These are phyloP conservation scores for Eugnorisma glareosa DNA, from an alignment of 2,888 invertebrate genomes.

Conservation along the genomic window DNA sequence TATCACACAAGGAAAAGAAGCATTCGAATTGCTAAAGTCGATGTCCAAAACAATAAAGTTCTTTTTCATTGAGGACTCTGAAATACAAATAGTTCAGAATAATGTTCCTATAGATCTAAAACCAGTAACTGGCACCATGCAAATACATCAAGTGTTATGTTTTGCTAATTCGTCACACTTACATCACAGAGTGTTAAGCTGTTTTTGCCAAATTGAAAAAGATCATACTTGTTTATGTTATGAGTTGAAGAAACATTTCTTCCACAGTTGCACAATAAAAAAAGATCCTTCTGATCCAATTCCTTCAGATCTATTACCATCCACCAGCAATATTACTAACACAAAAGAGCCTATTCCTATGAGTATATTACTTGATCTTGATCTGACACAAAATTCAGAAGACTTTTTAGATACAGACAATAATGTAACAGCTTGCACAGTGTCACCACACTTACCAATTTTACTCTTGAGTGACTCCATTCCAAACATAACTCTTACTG, in stretches of 20 bases:
- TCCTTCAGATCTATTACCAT: no score
- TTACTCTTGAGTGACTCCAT: no score
- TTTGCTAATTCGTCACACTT: background rate
- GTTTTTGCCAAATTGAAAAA: conserved; percentile 14
- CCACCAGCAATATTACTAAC: no score
- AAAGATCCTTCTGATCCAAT: no score
- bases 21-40: background rate
- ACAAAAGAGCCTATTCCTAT: no score
- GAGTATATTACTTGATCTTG: no score
- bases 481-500: no score
- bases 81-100: background rate
- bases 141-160: conserved; percentile 22
- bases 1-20: conserved; percentile 13
- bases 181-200: conserved; percentile 10
- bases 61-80: conserved; percentile 12
- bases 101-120: background rate
- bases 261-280: no score
- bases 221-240: background rate
- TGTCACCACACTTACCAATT: no score
- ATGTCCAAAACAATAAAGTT: background rate
- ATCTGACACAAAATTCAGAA: no score
- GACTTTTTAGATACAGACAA: no score
- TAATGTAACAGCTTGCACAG: no score
- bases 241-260: conserved; percentile 4
- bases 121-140: background rate